Evolutionary conservation across 2,888 invertebrate species (phyloP), one percentile per base, ranked within the genome.

Genomic region (Meiosimyza decipiens): DNA sequence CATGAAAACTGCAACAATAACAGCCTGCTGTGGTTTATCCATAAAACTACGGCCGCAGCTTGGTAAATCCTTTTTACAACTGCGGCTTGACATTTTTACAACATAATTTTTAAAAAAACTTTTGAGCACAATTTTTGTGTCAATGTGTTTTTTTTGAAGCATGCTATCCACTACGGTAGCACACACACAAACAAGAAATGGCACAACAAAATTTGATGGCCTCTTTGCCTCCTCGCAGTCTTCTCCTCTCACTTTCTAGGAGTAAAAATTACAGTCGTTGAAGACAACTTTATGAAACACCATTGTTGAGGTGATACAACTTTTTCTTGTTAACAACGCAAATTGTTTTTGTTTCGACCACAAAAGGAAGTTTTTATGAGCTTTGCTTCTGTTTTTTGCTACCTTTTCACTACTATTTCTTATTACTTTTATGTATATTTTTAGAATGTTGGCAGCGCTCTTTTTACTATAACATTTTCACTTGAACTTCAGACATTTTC

Each of bases 21-120:
- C 60, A 71, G 9, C 9, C 40, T 40, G 67, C 72, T 40, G 28
- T 49, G 59, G 18, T 22, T 18, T 63, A 49, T 54, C 51, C 60
- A 28, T 62, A 22, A 50, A 28, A 52, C 52, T 57, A 15, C 18
- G n/a, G 50, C 50, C 12, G 70, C 60, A 57, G 65, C 65, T 69
- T 15, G 40, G 40, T 40, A 28, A 57, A 50, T 57, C 57, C 51
- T 18, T 71, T 63, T 54, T 54, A 55, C 18, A 49, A 22, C 54
- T 69, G 65, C 68, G 57, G 59, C 60, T 57, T 62, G 60, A 62
- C 75, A 73, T 75, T 69, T 72, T 70, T 72, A 72, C 55, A 72
- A 60, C 73, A 74, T 50, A 33, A 52, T 71, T 66, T 66, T 63
- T 47, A 40, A 50, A 49, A 54, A 50, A 52, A 33, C 18, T 51